These are phyloP conservation scores for Carassius gibelio DNA, from an alignment of 2,113 vertebrate species.

Conservation along the genomic window DNA sequence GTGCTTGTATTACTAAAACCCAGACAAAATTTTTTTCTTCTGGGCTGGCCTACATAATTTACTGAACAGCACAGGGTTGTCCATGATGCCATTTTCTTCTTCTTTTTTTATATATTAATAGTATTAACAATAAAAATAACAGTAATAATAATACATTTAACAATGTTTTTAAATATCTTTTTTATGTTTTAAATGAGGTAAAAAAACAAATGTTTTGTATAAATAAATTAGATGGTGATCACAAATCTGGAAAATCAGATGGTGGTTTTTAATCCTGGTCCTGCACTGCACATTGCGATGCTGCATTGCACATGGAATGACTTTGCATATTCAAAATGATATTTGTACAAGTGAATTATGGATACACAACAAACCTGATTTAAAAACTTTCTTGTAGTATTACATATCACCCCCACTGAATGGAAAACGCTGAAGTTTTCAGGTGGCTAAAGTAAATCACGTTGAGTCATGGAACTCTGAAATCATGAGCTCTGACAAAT, in stretches of 20 bases:
- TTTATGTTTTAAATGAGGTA: too few relatives aligned
- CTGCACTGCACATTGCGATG: not conserved
- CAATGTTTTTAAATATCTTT: too few relatives aligned
- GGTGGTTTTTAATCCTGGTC: not conserved
- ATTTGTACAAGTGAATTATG: not conserved
- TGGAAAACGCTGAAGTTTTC: slow-evolving; percentile 11
- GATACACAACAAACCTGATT: not conserved
- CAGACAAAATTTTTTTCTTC: not conserved
- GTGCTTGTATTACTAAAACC: not conserved
- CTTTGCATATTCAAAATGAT: not conserved
- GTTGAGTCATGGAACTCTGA: slow-evolving; percentile 40
- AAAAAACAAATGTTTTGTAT: too few relatives aligned
- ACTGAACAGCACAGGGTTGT: too few relatives aligned
- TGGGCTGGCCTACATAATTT: not conserved
- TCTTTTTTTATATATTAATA: too few relatives aligned
- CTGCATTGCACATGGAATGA: not conserved
- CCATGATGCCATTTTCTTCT: too few relatives aligned
- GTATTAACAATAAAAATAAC: too few relatives aligned
- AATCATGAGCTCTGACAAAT: slow-evolving; percentile 62
- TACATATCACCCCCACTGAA: not conserved
- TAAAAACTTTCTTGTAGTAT: not conserved
- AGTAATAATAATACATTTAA: too few relatives aligned
- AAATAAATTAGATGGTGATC: too few relatives aligned
- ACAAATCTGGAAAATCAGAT: not conserved
- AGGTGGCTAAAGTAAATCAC: slow-evolving; percentile 28